Base-by-base conservation (phyloP, 2,797 vertebrate genomes). In the Xenopus petersii region DNA sequence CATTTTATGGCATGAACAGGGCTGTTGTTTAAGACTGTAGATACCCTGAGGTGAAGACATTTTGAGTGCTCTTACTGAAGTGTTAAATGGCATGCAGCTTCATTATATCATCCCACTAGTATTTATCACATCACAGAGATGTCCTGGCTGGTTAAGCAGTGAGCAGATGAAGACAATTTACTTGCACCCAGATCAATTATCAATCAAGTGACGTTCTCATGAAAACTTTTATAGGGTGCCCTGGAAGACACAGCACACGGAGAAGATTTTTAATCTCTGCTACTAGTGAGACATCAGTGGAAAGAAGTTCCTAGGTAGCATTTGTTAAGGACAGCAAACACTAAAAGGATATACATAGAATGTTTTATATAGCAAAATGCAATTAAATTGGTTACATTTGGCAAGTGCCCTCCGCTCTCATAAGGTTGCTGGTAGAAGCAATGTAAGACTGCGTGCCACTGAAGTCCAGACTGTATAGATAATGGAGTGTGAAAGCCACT, bases 1-100 rank as follows among this genome's bases (percentile, higher is more conserved):
- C 92, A 93, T 95, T 95, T 95, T 94, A 91, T 81, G 91, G 93
- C 94, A 93, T 92, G 95, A 95, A 98, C 93, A 93, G 95, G 94
- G 93, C 89, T 92, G 90, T 93, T 92, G 92, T 89, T 88, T 88
- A 88, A 88, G 89, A 89, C 88, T 81, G 87, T 82, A 85, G 87
- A 85, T 89, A 90, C 87, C 84, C 77, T 88, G 84, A 86, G 90
- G 88, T 89, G 90, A 91, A 91, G 91, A 92, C 92, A 93, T 93
- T 92, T 89, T 86, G 88, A 84, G 87, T 86, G 81, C 81, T 81
- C 80, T 76, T 73, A 85, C 84, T 86, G 80, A 81, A 85, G 86
- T 80, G 87, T 89, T 89, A 93, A 94, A 95, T 94, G 89, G 94
- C 93, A 94, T 93, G 95, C 92, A 93, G 95, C 95, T 98, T 97